phyloP scores from a whole-genome alignment of 2,113 vertebrate species.

The Ceyx margarethae region DNA sequence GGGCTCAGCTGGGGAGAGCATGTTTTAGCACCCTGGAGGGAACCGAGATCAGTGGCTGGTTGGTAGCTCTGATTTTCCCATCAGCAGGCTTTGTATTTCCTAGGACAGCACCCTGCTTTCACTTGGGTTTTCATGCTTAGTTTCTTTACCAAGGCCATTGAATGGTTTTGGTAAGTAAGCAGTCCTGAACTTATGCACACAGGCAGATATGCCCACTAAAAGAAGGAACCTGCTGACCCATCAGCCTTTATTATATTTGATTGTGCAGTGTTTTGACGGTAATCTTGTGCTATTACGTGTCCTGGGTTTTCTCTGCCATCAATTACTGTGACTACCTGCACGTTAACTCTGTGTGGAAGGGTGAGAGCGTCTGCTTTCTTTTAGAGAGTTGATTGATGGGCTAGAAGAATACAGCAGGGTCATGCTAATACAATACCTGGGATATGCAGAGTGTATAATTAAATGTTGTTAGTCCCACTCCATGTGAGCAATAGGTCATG shows the following conservation, averaged over 20 bases:
- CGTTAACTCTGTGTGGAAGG: neutral
- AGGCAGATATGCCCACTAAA: neutral
- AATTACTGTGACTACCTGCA: neutral
- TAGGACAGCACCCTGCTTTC: neutral
- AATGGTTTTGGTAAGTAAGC: too few species aligned
- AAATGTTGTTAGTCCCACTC: neutral
- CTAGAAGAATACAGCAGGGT: neutral
- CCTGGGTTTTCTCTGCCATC: neutral
- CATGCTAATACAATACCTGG: neutral
- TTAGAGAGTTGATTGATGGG: neutral
- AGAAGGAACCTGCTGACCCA: neutral
- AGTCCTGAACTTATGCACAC: neutral
- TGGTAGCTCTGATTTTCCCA: neutral
- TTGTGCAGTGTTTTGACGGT: neutral
- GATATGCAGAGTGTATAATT: neutral
- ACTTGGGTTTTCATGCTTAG: neutral
- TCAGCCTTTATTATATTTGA: neutral
- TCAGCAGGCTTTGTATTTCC: neutral
- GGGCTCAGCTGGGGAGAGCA: neutral
- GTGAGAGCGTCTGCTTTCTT: neutral
- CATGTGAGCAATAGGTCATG: neutral
- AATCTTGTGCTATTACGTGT: neutral
- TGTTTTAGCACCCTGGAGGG: neutral
- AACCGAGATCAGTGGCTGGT: neutral
- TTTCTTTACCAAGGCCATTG: neutral